Evolutionary conservation across 2,888 invertebrate genomes (phyloP).

Genomic region (Dasysyrphus tricinctus): DNA sequence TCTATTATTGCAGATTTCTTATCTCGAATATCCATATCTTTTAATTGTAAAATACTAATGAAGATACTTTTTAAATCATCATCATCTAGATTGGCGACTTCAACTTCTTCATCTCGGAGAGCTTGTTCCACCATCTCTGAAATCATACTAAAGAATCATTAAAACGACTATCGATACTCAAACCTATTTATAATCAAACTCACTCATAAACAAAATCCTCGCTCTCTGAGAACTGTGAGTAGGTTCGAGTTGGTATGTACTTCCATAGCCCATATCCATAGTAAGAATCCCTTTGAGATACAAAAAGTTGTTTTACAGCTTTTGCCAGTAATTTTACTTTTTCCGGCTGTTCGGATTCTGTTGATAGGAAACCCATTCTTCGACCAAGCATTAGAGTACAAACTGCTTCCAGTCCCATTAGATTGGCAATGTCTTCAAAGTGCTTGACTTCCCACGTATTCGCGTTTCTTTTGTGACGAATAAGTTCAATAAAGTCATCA

Average conservation of each 20-base stretch:
- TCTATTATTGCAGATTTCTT: slow-evolving; percentile 94
- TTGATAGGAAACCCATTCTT: slow-evolving; percentile 89
- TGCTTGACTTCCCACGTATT: slow-evolving; percentile 85
- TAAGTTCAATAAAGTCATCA: slow-evolving; percentile 89
- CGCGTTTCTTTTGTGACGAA: slow-evolving; percentile 85
- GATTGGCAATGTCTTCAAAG: slow-evolving; percentile 90
- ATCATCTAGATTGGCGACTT: slow-evolving; percentile 82
- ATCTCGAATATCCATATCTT: slow-evolving; percentile 89
- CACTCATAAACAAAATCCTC: slow-evolving; percentile 93
- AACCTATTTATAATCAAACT: slow-evolving; percentile 80
- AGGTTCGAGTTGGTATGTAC: slow-evolving; percentile 89
- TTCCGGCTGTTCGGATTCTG: slow-evolving; percentile 84
- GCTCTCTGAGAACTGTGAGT: slow-evolving; percentile 88
- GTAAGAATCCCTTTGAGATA: slow-evolving; percentile 91
- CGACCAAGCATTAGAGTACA: slow-evolving; percentile 91
- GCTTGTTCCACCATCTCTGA: slow-evolving; percentile 91
- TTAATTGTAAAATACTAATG: slow-evolving; percentile 89
- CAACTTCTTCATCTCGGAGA: slow-evolving; percentile 84
- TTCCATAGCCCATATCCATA: slow-evolving; percentile 93
- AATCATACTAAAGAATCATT: slow-evolving; percentile 86
- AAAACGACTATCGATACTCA: background rate
- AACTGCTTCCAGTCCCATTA: slow-evolving; percentile 92
- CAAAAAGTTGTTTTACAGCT: slow-evolving; percentile 91
- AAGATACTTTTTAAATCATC: slow-evolving; percentile 89
- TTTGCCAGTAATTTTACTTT: slow-evolving; percentile 87